Base-by-base conservation (phyloP, 2,113 vertebrate species). In the Microtus richardsoni region DNA sequence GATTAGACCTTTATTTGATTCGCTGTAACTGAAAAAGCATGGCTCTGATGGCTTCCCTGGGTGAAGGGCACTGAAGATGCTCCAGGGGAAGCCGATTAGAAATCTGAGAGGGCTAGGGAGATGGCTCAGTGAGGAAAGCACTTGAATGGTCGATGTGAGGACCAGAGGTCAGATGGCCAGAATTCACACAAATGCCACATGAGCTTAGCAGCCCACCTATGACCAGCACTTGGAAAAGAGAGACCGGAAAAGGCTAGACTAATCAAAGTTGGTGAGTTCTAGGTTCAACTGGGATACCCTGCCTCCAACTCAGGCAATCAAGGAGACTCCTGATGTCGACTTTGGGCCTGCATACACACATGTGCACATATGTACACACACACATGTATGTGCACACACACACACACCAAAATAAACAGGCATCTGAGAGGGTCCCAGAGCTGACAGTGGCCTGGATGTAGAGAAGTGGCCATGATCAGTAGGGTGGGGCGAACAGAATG, bases 1-100 rank as follows among this genome's bases (percentile, higher is more conserved):
- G 30, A 79, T 89, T 91, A 78, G 68, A 64, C 82, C 91, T 91
- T 70, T 87, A 70, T 70, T 96, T 83, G 52, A 30, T 91, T 85
- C 47, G 68, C 83, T 90, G 68, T 80, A 70, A 86, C 73, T 86
- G 85, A 86, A 83, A 90, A 73, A 84, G 77, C 39, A 36, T 91
- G 19, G 41, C 21, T 87, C 2, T 66, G 41, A 52, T 80, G 82
- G 89, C 66, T 86, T 7, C 75, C 13, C 26, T 36, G 0, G 70
- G 62, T 41, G 52, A 88, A 88, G 73, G 64, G 49, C 11, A 89
- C 58, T 60, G 26, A 11, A 75, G 88, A 84, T 26, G 6, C 52
- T 41, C 39, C 22, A 82, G 36, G 58, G 44, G 64, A 94, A 58
- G 77, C 80, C 80, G 54, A 33, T 60, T 39, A 78, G 64, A 60